Evolutionary conservation across 2,113 vertebrate genomes (phyloP).

Genomic region (Motacilla tschutschensis): DNA sequence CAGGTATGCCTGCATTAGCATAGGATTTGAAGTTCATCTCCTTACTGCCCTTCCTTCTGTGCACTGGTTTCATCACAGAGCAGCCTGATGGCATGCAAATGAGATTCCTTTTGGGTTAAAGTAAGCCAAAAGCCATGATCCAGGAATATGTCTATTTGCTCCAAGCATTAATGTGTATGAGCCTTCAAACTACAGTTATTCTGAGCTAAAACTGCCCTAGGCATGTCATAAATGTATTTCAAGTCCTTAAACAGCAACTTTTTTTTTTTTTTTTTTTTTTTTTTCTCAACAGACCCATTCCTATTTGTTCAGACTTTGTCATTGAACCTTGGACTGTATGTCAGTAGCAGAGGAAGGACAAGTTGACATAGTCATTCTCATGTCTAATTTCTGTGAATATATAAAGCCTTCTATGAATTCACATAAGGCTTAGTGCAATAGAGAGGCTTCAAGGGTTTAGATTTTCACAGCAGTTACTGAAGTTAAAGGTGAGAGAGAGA

Average conservation of each 20-base stretch:
- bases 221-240: not conserved
- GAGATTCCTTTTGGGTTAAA: not conserved
- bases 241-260: not conserved
- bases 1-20: not conserved
- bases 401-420: not conserved
- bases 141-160: not conserved
- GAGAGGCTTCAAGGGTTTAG: slow-evolving; percentile 17
- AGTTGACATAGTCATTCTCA: not conserved
- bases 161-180: not conserved
- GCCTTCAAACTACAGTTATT: not conserved
- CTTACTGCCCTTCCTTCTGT: not conserved
- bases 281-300: not conserved
- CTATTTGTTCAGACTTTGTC: not conserved
- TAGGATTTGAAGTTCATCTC: not conserved
- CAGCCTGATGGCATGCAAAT: not conserved
- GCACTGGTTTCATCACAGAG: not conserved
- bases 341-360: not conserved
- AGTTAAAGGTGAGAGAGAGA: slow-evolving; percentile 3
- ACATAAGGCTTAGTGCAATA: not conserved
- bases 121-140: not conserved
- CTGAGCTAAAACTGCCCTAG: not conserved
- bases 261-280: not conserved
- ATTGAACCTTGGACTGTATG: not conserved
- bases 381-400: slow-evolving; percentile 3
- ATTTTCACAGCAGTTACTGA: slow-evolving; percentile 31